Base-by-base conservation (phyloP, 2,888 invertebrate genomes). In the Andrena marginata region DNA sequence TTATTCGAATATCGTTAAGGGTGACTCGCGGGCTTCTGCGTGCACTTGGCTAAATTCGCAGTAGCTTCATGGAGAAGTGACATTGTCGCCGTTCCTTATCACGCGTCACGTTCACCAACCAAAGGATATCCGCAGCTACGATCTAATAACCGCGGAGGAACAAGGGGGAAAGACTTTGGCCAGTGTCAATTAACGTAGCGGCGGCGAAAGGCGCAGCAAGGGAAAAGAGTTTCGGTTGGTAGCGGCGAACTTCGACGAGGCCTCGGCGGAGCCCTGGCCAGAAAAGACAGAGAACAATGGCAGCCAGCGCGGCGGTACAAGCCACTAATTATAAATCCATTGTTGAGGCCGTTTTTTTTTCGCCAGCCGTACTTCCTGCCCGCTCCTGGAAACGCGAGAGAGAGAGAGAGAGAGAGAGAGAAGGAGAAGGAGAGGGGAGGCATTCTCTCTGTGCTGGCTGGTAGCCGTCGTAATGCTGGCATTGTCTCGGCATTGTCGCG, bases 401-500 rank as follows among this genome's bases (percentile, higher is more conserved):
- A 79, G 73, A 56, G 70, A 70, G 77, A 64, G 74, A 59, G 51
- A 64, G 16, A 35, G 59, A 74, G 63, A 69, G 67, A 69, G 10
- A 26, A 48, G 33, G 35, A 51, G 69, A 64, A 76, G 65, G 42
- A 16, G 35, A 60, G 16, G 78, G 35, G 70, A 48, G 20, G 72
- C 64, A 91, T 92, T 91, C 91, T 90, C 85, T 84, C 81, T 85
- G 87, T 88, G 88, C 84, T 80, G 54, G 68, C 85, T 86, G 89
- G 89, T 87, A 88, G 90, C 89, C 89, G 90, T 86, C 87, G 92
- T 91, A 91, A 92, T 91, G 90, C 89, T 78, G 87, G 79, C 84
- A 91, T 92, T 92, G 92, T 92, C 88, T 91, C 87, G 87, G 83
- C 89, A 92, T 91, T 92, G 92, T 92, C 86, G 90, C 87, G 90